phyloP scores from a whole-genome alignment of 2,113 vertebrate genomes.

The Pongo abelii region DNA sequence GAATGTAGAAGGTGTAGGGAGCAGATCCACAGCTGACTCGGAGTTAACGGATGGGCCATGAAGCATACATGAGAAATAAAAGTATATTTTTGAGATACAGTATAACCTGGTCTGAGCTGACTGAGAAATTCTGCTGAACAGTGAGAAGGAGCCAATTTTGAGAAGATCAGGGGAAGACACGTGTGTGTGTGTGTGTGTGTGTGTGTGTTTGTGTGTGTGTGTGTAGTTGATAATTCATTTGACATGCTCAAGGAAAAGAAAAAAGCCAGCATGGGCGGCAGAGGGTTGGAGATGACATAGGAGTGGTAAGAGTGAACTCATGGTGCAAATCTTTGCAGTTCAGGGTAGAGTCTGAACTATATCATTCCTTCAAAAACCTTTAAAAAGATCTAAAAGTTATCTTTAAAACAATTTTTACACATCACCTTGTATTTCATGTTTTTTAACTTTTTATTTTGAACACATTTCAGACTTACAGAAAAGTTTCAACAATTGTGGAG shows the following conservation, averaged over 20 bases:
- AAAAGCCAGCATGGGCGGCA: not conserved
- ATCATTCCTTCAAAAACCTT: not conserved
- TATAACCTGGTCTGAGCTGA: not conserved
- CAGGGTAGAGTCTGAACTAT: not conserved
- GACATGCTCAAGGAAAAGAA: not conserved
- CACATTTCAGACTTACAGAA: not conserved
- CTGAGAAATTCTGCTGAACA: not conserved
- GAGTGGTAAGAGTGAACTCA: not conserved
- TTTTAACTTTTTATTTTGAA: not conserved
- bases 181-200: not conserved
- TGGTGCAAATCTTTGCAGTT: not conserved
- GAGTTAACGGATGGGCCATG: no score
- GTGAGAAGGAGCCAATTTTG: not conserved
- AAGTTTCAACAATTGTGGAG: not conserved
- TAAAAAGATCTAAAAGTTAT: not conserved
- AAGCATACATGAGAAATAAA: not conserved
- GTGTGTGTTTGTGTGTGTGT: not conserved
- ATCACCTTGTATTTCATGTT: not conserved
- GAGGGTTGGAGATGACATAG: not conserved
- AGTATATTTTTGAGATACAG: not conserved
- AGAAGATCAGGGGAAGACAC: not conserved
- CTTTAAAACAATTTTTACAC: slow-evolving; percentile 3
- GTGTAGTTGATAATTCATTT: not conserved
- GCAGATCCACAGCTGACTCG: not conserved
- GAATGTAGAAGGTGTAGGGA: not conserved